Conservation (phyloP, 2,888 invertebrate species). For the Agonopterix subpropinquella region DNA sequence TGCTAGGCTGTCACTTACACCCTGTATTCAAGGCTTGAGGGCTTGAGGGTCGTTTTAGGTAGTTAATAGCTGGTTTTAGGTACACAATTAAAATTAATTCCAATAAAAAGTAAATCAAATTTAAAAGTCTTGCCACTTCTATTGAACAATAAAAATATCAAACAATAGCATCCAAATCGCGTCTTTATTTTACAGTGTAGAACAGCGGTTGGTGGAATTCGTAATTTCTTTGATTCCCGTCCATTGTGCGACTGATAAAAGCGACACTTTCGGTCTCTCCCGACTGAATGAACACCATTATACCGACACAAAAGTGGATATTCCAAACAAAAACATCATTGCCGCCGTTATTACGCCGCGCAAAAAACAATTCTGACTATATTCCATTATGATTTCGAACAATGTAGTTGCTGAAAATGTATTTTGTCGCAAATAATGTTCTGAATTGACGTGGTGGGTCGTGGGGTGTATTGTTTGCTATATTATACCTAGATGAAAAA, state of each 20-base stretch:
- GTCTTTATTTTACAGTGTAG: conserved; percentile 63
- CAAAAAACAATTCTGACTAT: conserved; percentile 57
- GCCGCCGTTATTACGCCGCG: conserved; percentile 46
- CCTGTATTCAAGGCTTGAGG: too few relatives aligned
- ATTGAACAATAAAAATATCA: conserved; percentile 29
- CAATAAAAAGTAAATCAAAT: too few relatives aligned
- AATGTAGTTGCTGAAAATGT: conserved; percentile 45
- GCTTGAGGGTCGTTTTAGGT: too few relatives aligned
- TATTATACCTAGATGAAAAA: too few relatives aligned
- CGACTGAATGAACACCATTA: conserved; percentile 71
- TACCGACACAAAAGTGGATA: conserved; percentile 66
- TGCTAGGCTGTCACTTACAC: too few relatives aligned
- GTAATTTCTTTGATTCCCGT: conserved; percentile 71
- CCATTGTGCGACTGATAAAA: conserved; percentile 68
- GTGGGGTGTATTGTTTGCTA: conserved; percentile 21
- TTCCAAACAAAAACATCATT: conserved; percentile 66
- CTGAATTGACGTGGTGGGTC: conserved; percentile 19
- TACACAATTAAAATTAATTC: too few relatives aligned
- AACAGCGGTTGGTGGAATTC: conserved; percentile 50
- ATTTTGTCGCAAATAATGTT: conserved; percentile 44
- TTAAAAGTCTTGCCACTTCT: not conserved
- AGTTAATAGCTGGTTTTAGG: too few relatives aligned
- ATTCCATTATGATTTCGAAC: conserved; percentile 54
- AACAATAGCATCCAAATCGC: conserved; percentile 31
- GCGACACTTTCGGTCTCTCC: conserved; percentile 66